These are phyloP conservation scores for Entosphenus tridentatus DNA, from an alignment of 2,113 vertebrate species.

Conservation along the genomic window DNA sequence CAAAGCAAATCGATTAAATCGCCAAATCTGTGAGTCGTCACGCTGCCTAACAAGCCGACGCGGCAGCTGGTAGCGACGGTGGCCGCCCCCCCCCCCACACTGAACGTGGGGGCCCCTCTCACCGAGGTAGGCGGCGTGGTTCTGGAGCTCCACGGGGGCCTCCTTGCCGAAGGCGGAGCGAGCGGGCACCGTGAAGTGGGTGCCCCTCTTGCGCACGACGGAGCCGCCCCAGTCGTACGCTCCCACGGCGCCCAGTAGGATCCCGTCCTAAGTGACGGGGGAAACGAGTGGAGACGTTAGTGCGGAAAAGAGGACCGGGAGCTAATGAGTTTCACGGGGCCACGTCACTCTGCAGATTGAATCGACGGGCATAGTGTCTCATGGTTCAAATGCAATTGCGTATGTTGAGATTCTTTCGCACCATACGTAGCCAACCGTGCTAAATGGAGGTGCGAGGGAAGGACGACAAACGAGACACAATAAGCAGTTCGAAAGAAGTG, in stretches of 20 bases:
- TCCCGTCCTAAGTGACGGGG: constrained; percentile 36
- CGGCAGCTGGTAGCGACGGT: no score
- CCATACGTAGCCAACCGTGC: background rate
- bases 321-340: constrained; percentile 1
- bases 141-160: constrained; percentile 51
- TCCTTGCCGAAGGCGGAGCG: constrained; percentile 45
- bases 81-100: no score
- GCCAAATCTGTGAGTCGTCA: no score
- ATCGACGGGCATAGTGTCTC: background rate
- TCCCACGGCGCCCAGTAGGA: constrained; percentile 74
- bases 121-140: constrained; percentile 77
- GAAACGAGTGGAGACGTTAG: background rate
- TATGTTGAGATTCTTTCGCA: background rate
- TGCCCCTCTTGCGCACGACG: constrained; percentile 37
- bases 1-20: no score
- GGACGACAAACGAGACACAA: background rate
- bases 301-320: background rate
- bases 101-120: constrained; percentile 4
- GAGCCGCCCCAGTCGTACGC: constrained; percentile 82
- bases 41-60: no score
- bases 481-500: background rate
- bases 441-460: background rate
- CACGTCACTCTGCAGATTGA: background rate
- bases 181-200: constrained; percentile 25
- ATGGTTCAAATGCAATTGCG: background rate